A percentile compares a stretch with the other conserved stretches of the same genome.
Evolutionary conservation across 1,140 invertebrate species (phyloP).

Genomic region (Drosophila takahashii): DNA sequence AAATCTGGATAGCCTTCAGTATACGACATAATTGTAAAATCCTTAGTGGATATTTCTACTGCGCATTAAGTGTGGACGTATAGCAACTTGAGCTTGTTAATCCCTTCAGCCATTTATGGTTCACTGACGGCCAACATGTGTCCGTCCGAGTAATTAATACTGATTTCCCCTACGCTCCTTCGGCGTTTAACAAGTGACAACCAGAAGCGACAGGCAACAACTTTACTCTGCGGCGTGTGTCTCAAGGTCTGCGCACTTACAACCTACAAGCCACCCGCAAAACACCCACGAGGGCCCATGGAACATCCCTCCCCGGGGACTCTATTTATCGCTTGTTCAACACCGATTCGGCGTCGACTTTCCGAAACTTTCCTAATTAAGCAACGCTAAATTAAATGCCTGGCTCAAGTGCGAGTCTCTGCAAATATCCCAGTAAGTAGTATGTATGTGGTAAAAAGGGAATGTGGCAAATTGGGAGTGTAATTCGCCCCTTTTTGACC

Average conservation of each 20-base stretch:
- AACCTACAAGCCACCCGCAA: neutral
- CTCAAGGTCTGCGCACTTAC: conserved; percentile 34
- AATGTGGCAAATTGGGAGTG: neutral
- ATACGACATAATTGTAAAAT: no score
- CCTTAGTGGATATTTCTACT: conserved; percentile 4
- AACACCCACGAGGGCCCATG: neutral
- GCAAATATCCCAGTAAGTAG: neutral
- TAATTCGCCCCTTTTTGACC: neutral
- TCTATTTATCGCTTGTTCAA: conserved; percentile 57
- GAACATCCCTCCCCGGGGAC: conserved; percentile 1
- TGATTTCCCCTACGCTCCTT: conserved; percentile 61
- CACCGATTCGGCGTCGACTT: conserved; percentile 47
- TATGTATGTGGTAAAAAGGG: neutral
- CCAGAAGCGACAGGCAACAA: conserved; percentile 43
- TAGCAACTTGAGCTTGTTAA: neutral
- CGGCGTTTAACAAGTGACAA: conserved; percentile 58
- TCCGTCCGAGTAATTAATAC: conserved; percentile 71
- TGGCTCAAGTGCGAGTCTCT: conserved; percentile 14
- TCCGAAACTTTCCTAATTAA: conserved; percentile 71
- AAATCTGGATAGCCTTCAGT: no score
- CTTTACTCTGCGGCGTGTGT: conserved; percentile 27
- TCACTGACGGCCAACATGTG: conserved; percentile 13
- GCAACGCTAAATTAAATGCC: conserved; percentile 48
- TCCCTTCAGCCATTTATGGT: conserved; percentile 19
- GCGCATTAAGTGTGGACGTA: conserved; percentile 12